Evolutionary conservation across 2,888 invertebrate genomes (phyloP), one percentile per base, ranked within the genome.

Genomic region (Ormia ochracea): DNA sequence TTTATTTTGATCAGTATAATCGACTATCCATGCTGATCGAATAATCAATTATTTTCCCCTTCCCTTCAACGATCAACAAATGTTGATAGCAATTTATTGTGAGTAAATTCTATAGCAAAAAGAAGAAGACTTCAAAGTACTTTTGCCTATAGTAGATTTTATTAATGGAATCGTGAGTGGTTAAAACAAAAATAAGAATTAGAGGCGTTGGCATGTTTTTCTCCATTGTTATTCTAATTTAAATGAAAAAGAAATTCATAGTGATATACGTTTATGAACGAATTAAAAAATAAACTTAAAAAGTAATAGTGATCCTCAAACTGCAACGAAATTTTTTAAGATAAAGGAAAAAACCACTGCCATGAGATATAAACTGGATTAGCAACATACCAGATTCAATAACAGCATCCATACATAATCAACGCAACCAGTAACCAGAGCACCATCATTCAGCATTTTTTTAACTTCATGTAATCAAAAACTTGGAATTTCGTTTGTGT

Each of bases 181-280:
- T 48, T 75, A 59, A 74, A 72, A 61, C 48, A 76, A 56, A 80
- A 76, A 72, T 72, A 76, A 61, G 12, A 80, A 79, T 70, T 70
- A 65, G 65, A 79, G 80, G 80, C 80, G 80, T 80, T 80, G 80
- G 70, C 80, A 76, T 61, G 68, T 63, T 75, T 65, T 45, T 58
- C 23, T 5, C 12, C 17, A 28, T 45, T 33, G 50, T 10, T 12
- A 33, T 12, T 33, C 1, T 6, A 43, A 33, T 52, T 12, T 19
- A 36, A 23, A 43, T 52, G n/a, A 43, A 54, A n/a, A n/a, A n/a
- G n/a, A n/a, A 28, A 23, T 36, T 4, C 48, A 31, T 36, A 12
- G n/a, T 38, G 4, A 10, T n/a, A 10, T n/a, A 38, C 3, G 5
- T 12, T 10, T 10, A 41, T 41, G 12, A 17, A 41, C 0, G 9